Base-by-base conservation (phyloP, 2,888 invertebrate genomes). In the Andrena trimmerana region DNA sequence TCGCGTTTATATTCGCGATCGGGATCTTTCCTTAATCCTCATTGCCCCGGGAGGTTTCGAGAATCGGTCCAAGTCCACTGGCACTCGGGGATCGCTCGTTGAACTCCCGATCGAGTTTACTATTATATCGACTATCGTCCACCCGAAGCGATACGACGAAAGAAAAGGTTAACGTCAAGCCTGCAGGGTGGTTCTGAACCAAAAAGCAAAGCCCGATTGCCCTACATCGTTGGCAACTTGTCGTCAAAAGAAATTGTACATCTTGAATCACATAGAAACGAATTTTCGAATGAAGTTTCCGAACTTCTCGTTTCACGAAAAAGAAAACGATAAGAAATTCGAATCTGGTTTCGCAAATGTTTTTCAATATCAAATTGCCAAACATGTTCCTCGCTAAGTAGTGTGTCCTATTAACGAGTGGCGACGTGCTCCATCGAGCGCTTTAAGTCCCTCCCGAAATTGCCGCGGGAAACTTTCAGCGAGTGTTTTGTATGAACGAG, bases 1-100 rank as follows among this genome's bases (percentile, higher is more conserved):
- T 76, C 62, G 78, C 80, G 86, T 87, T 90, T 90, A 89, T 85
- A 86, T 85, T 85, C 85, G 83, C 65, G 85, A 85, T 86, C 80
- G 76, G 77, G 81, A 85, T 89, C 84, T 81, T 80, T 80, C 78
- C 81, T 83, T 86, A 88, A 89, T 84, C 84, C 81, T 66, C 80
- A 72, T 83, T 71, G 87, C 75, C 85, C 77, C 78, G 65, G 82
- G 88, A 77, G 88, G 84, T 86, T 88, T 84, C 86, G 78, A 78
- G 86, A 78, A 88, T 82, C 82, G 87, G 84, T 69, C 80, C 63
- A 86, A 87, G 87, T 82, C 88, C 82, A 73, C 78, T 80, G n/a
- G 57, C 66, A 72, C 65, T 68, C 70, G 33, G 54, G 76, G 29
- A 80, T 63, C 73, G 80, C 67, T 50, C 60, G 48, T 27, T 80